Percentiles rank a stretch among this genome's conserved stretches.
Evolutionary conservation across 2,888 invertebrate species (phyloP).

Genomic region (Meteorus cinctellus): DNA sequence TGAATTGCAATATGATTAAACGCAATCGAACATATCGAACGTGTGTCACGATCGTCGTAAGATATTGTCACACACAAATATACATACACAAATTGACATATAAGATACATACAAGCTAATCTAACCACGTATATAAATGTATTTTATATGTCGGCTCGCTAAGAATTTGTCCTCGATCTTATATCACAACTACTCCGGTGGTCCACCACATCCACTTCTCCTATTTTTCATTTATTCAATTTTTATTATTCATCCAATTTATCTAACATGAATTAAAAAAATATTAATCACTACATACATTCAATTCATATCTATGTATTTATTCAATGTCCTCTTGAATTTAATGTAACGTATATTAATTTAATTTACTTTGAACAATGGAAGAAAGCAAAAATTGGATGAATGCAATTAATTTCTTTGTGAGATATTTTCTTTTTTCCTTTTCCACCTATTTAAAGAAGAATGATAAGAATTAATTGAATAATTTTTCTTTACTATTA

Average conservation of each 20-base stretch:
- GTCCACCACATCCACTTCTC: not conserved
- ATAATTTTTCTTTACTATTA: not conserved
- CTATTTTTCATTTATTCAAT: not conserved
- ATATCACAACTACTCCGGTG: slow-evolving; percentile 9
- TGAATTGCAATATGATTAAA: slow-evolving; percentile 54
- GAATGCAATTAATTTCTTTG: not conserved
- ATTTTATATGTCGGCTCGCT: not conserved
- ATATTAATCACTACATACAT: too few species aligned
- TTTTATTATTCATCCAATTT: not conserved
- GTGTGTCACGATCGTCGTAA: slow-evolving; percentile 19
- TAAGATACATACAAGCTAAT: not conserved
- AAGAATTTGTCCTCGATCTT: slow-evolving; percentile 35
- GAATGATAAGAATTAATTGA: not conserved
- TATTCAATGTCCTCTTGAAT: too few species aligned
- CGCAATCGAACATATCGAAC: slow-evolving; percentile 49
- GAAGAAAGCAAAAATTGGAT: too few species aligned
- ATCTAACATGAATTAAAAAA: too few species aligned
- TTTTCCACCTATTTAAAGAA: not conserved
- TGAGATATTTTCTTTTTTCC: not conserved
- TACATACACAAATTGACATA: slow-evolving; percentile 5
- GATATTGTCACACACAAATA: slow-evolving; percentile 18
- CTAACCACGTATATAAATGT: not conserved
- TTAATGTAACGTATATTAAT: too few species aligned
- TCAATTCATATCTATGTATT: too few species aligned
- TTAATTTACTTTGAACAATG: too few species aligned